Conservation (phyloP, 2,113 vertebrate genomes). For the Sardina pilchardus region DNA sequence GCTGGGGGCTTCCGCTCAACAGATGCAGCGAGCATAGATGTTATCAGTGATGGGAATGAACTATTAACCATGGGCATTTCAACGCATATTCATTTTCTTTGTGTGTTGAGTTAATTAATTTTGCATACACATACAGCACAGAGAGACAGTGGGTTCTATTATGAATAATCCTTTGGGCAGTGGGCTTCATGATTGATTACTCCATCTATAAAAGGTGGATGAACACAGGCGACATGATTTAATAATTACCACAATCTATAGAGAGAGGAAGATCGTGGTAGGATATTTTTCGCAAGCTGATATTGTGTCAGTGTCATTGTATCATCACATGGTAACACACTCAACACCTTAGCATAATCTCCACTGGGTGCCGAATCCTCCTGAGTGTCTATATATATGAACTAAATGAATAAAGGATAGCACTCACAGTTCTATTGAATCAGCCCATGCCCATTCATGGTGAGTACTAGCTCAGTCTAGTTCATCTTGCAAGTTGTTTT, state of each 20-base stretch:
- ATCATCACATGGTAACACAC: too few species aligned
- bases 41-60: background rate
- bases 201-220: background rate
- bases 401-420: too few species aligned
- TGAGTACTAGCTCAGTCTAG: background rate
- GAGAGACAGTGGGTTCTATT: background rate
- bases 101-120: background rate
- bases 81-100: conserved; percentile 8
- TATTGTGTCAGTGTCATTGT: background rate
- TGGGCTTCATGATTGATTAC: background rate
- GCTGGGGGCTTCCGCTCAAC: background rate
- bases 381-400: too few species aligned
- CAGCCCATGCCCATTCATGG: background rate
- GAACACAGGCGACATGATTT: background rate
- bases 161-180: background rate
- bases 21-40: background rate
- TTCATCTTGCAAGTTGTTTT: background rate
- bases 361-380: too few species aligned
- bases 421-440: too few species aligned
- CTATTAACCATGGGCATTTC: background rate
- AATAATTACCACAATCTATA: background rate
- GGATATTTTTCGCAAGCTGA: background rate
- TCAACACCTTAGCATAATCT: too few species aligned
- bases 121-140: background rate
- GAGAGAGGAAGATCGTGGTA: background rate